A percentile compares a stretch with the other conserved stretches of the same genome.
These are phyloP conservation scores for Zele albiditarsus DNA, from an alignment of 2,888 invertebrate species.

Conservation along the genomic window DNA sequence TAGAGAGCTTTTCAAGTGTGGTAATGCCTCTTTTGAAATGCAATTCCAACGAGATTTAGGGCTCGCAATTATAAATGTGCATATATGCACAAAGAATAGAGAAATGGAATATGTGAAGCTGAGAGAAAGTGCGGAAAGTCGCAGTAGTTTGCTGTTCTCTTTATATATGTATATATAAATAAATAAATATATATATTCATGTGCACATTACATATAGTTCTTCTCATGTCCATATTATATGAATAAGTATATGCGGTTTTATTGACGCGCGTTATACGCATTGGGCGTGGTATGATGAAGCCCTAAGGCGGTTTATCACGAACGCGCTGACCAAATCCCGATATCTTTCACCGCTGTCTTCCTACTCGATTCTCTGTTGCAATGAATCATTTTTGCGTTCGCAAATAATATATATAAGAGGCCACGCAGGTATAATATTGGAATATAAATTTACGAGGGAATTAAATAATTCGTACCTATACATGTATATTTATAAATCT, in stretches of 20 bases:
- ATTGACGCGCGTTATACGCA: constrained; percentile 54
- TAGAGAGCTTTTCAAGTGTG: constrained; percentile 8
- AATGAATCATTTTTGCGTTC: constrained; percentile 24
- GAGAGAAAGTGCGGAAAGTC: constrained; percentile 45
- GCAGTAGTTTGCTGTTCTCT: constrained; percentile 56
- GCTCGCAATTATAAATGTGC: constrained; percentile 69
- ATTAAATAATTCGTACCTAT: constrained; percentile 15
- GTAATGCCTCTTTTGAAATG: constrained; percentile 50
- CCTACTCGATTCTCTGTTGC: constrained; percentile 14
- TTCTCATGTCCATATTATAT: constrained; percentile 47
- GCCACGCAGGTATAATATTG: constrained; percentile 13
- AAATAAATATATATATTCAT: neutral
- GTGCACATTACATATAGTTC: constrained; percentile 51
- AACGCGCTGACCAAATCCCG: constrained; percentile 55
- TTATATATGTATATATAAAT: constrained; percentile 21
- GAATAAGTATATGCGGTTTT: constrained; percentile 64
- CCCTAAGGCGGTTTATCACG: constrained; percentile 57
- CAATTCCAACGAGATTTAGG: constrained; percentile 69
- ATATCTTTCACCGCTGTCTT: constrained; percentile 28
- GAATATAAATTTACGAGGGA: constrained; percentile 27
- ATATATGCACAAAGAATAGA: constrained; percentile 57
- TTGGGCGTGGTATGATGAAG: constrained; percentile 59
- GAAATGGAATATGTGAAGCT: neutral
- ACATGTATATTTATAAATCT: constrained; percentile 2
- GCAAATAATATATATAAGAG: constrained; percentile 16